Evolutionary conservation across 2,113 vertebrate species (phyloP), one percentile per base, ranked within the genome.

Genomic region (Zosterops hypoxanthus): DNA sequence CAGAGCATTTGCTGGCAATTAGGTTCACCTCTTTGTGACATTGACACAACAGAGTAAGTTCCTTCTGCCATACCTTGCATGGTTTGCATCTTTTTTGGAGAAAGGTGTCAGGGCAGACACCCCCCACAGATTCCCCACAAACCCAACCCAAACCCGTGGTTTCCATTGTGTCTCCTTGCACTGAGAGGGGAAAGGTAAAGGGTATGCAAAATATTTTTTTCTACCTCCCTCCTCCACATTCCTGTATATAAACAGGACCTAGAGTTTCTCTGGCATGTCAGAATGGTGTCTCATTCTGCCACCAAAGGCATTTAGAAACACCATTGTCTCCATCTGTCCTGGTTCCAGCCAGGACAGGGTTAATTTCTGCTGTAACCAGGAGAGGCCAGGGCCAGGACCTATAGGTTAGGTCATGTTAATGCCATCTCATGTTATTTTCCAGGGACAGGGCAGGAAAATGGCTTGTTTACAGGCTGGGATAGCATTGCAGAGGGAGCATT

Each of bases 161-260:
- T 90, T 98, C 95, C 72, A 97, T 86, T 14, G 86, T 89, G 90
- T 98, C 95, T 94, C 97, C 97, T 94, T 97, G 95, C 90, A 98
- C 96, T 33, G 97, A 96, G 19, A 96, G 87, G 97, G 24, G 13
- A 61, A 66, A 88, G 66, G 8, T 42, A 87, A 92, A 77, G 25
- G 3, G 2, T 24, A 29, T 15, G 20, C 11, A 88, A 86, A 69
- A 82, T 76, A 34, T 17, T 59, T 69, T 68, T n/a, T 83, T 77
- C 41, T n/a, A 31, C 33, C 22, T 78, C 22, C 39, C 8, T 28
- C 26, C 15, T 90, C 44, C 41, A 71, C 13, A 20, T 70, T 60
- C 63, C 21, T 57, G 28, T 6, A 14, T 52, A 46, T 11, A 65
- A 56, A 60, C n/a, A 39, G 21, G 8, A 61, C 14, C 21, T n/a